Percentiles rank a stretch among this genome's conserved stretches.
Conservation (phyloP, 1,140 invertebrate species). For the Melitaea cinxia region DNA sequence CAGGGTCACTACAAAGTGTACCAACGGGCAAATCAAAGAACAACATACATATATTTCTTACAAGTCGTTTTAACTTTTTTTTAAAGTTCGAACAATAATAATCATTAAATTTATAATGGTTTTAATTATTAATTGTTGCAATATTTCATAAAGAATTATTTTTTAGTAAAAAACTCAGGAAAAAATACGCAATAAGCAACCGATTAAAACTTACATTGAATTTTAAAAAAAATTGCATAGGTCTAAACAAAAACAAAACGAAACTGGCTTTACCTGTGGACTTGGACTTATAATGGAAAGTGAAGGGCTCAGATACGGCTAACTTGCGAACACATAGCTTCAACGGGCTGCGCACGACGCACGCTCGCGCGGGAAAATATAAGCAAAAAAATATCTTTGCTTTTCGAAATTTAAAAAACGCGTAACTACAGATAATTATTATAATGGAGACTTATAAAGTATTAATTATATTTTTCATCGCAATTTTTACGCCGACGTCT, state of each 20-base stretch:
- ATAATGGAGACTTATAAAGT: conserved; percentile 56
- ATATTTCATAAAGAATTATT: too few species aligned
- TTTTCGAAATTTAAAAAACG: conserved; percentile 11
- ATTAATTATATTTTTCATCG: conserved; percentile 55
- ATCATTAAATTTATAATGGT: too few species aligned
- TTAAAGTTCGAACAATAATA: too few species aligned
- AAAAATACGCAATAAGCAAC: background rate
- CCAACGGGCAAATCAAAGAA: too few species aligned
- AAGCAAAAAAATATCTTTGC: conserved; percentile 12
- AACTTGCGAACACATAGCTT: conserved; percentile 36
- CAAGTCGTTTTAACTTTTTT: too few species aligned
- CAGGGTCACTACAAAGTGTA: too few species aligned
- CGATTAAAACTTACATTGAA: background rate
- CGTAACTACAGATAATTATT: conserved; percentile 20
- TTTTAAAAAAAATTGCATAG: background rate
- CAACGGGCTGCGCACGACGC: conserved; percentile 26
- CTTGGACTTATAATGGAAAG: conserved; percentile 31
- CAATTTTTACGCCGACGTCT: conserved; percentile 55
- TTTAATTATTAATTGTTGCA: too few species aligned
- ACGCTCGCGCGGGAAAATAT: conserved; percentile 23
- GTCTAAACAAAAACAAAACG: conserved; percentile 18
- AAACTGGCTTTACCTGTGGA: conserved; percentile 24
- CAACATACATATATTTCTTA: too few species aligned
- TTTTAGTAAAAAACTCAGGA: too few species aligned
- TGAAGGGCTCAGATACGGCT: conserved; percentile 22